Percentiles rank a stretch among this genome's conserved stretches.
phyloP scores from a whole-genome alignment of 2,113 vertebrate species.

The Ciconia maguari region DNA sequence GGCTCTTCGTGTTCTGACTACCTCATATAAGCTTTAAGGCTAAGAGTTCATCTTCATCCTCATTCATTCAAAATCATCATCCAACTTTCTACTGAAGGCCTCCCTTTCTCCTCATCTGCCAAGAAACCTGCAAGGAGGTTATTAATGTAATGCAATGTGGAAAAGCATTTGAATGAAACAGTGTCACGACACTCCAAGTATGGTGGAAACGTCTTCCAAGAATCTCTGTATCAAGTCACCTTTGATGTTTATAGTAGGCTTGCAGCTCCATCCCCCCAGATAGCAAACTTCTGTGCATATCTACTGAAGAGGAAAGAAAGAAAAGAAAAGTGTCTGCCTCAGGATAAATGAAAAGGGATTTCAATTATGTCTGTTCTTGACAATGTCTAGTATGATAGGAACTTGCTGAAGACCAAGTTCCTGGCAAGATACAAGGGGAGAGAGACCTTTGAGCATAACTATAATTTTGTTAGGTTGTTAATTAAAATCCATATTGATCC shows the following conservation, averaged over 20 bases:
- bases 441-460: conserved; percentile 1
- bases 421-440: background rate
- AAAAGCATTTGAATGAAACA: conserved; percentile 46
- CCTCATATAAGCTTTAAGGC: conserved; percentile 49
- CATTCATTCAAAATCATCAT: conserved; percentile 57
- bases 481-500: conserved; percentile 49
- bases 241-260: conserved; percentile 57
- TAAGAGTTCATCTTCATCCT: conserved; percentile 52
- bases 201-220: conserved; percentile 52
- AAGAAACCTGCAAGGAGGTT: conserved; percentile 59
- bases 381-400: background rate
- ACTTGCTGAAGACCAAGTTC: conserved; percentile 20
- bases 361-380: conserved; percentile 10
- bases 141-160: conserved; percentile 50
- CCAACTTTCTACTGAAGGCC: conserved; percentile 25
- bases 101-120: conserved; percentile 43
- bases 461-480: conserved; percentile 13
- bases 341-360: conserved; percentile 12
- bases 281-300: conserved; percentile 42
- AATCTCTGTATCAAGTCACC: conserved; percentile 31
- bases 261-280: conserved; percentile 22
- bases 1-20: conserved; percentile 26
- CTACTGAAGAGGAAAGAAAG: background rate
- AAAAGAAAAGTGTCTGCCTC: background rate
- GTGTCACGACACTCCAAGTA: conserved; percentile 37